phyloP scores from a whole-genome alignment of 64 coral and sea anemone genomes.

The Montipora efflorescens region DNA sequence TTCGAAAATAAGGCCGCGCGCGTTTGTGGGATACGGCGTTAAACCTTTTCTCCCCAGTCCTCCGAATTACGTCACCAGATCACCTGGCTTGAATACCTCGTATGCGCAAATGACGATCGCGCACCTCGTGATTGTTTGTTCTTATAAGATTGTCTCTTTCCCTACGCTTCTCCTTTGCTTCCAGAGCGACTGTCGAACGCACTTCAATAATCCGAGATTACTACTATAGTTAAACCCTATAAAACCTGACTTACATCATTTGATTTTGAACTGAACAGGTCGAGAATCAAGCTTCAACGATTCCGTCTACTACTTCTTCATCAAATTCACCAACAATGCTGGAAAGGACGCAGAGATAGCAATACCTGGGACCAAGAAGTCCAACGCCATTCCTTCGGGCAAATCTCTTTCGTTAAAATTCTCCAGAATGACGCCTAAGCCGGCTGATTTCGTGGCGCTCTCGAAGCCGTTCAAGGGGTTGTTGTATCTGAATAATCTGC shows the following conservation, averaged over 20 bases:
- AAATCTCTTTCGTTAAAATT: slow-evolving; percentile 81
- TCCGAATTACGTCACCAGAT: too few species aligned
- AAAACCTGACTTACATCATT: not conserved
- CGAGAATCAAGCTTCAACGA: slow-evolving; percentile 67
- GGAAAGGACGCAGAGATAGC: slow-evolving; percentile 76
- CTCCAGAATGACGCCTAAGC: slow-evolving; percentile 48
- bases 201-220: too few species aligned
- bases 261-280: slow-evolving; percentile 30
- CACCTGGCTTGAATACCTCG: too few species aligned
- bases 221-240: not conserved
- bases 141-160: too few species aligned
- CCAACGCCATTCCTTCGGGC: slow-evolving; percentile 59
- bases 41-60: too few species aligned
- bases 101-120: too few species aligned
- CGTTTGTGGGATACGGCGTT: too few species aligned
- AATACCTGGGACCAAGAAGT: slow-evolving; percentile 71
- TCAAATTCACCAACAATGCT: slow-evolving; percentile 84
- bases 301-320: slow-evolving; percentile 77
- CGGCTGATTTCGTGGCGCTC: slow-evolving; percentile 73
- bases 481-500: slow-evolving; percentile 49
- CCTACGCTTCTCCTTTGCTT: too few species aligned
- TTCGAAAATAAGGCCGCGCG: too few species aligned
- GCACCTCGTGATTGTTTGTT: too few species aligned
- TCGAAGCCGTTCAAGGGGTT: slow-evolving; percentile 44
- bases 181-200: too few species aligned